phyloP scores from a whole-genome alignment of 2,113 vertebrate genomes.

The Craseonycteris thonglongyai region DNA sequence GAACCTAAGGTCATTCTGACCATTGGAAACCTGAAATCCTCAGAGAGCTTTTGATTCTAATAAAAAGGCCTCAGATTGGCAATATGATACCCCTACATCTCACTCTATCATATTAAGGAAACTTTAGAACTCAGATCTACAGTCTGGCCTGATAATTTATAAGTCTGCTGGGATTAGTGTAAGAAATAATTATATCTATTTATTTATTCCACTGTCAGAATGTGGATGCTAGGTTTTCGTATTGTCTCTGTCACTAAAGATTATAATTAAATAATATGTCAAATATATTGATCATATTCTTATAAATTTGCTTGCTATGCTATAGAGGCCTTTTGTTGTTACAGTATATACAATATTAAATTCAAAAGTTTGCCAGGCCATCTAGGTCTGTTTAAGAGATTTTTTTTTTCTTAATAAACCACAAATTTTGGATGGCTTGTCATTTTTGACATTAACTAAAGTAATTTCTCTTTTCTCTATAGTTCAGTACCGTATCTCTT shows the following conservation, averaged over 20 bases:
- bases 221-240: conserved; percentile 89
- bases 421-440: conserved; percentile 75
- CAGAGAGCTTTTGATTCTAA: conserved; percentile 91
- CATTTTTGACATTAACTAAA: conserved; percentile 70
- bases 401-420: conserved; percentile 71
- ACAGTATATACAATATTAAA: conserved; percentile 76
- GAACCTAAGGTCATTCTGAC: conserved; percentile 71
- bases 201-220: conserved; percentile 88
- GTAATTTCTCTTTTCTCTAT: conserved; percentile 65
- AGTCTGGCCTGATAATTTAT: conserved; percentile 80
- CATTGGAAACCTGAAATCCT: conserved; percentile 89
- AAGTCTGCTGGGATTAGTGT: conserved; percentile 83
- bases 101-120: conserved; percentile 95
- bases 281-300: conserved; percentile 83
- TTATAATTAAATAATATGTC: conserved; percentile 85
- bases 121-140: conserved; percentile 87
- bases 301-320: conserved; percentile 77
- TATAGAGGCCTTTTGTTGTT: conserved; percentile 76
- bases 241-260: conserved; percentile 82
- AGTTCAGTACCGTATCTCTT: conserved; percentile 14
- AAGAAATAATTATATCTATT: conserved; percentile 89
- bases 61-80: conserved; percentile 90
- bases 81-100: conserved; percentile 90
- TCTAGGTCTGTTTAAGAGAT: conserved; percentile 60
- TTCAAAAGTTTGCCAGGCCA: conserved; percentile 76